Evolutionary conservation across 2,113 vertebrate species (phyloP), one percentile per base, ranked within the genome.

Genomic region (Phyllopteryx taeniolatus): DNA sequence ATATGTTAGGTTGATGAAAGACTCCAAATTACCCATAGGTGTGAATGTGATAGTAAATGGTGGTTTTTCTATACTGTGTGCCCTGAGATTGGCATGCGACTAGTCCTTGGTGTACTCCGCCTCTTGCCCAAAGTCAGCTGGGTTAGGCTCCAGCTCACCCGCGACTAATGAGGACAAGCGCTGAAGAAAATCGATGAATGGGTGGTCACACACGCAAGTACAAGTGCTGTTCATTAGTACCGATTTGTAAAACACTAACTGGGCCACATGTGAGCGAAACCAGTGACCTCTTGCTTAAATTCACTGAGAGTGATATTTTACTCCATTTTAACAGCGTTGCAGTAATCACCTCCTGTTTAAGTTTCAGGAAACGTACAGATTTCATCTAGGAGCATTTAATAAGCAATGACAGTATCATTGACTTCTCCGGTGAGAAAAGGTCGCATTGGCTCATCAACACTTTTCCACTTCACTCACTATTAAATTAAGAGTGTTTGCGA

Each of bases 351-450:
- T 44, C 11, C 3, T 7, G 27, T 65, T 65, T 65, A 43, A 65
- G 20, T 65, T 65, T 65, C 62, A 65, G 5, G 39, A 65, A 14
- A 42, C 42, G 5, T 65, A 44, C 62, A 65, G 39, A 44, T 65
- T 65, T 65, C 42, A 44, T 65, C 27, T 59, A 59, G 56, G 56
- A 59, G 27, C 56, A 59, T 59, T 64, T 57, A 65, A 44, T 44
- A 65, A 65, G 62, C 31, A 20, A 22, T 44, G n/a, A 22, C 43
- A 22, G 62, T 13, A 44, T 65, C 62, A 44, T 44, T 65, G n/a
- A 39, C 44, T 43, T 65, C 62, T 65, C 19, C 42, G 10, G 62
- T 42, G 62, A 65, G 42, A 44, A 35, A 35, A 61, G 59, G 59
- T 61, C 59, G 7, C 59, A n/a, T 20, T n/a, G 39, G 62, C 62